A percentile compares a stretch with the other conserved stretches of the same genome.
Conservation (phyloP, 2,797 vertebrate genomes). For the Uromys caudimaculatus region DNA sequence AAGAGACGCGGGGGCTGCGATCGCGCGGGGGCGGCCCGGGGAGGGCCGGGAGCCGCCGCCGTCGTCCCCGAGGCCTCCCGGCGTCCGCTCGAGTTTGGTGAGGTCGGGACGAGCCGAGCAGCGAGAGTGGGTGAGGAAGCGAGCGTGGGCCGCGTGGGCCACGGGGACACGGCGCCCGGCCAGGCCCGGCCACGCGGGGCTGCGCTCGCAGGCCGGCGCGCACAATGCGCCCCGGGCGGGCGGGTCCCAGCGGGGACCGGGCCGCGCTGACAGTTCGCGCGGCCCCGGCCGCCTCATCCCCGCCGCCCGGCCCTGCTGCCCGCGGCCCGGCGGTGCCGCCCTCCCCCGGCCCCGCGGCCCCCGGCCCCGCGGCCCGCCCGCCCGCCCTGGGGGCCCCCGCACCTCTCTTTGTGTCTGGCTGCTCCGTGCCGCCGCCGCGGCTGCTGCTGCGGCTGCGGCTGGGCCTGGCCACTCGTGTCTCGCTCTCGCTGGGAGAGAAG, state of each 20-base stretch:
- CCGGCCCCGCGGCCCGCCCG: slow-evolving; percentile 59
- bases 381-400: slow-evolving; percentile 58
- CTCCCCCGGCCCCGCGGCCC: slow-evolving; percentile 21
- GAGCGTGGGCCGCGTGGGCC: slow-evolving; percentile 52
- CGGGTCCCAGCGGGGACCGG: slow-evolving; percentile 49
- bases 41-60: background rate
- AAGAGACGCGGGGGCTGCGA: background rate
- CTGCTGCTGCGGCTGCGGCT: slow-evolving; percentile 89
- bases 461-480: slow-evolving; percentile 94
- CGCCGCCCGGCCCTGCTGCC: slow-evolving; percentile 51
- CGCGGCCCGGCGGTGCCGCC: slow-evolving; percentile 3
- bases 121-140: slow-evolving; percentile 59
- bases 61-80: background rate
- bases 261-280: slow-evolving; percentile 77
- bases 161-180: background rate
- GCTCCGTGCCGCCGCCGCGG: slow-evolving; percentile 87
- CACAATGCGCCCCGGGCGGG: slow-evolving; percentile 68
- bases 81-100: slow-evolving; percentile 58
- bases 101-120: slow-evolving; percentile 44
- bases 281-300: background rate
- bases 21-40: background rate
- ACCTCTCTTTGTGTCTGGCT: slow-evolving; percentile 82
- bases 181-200: slow-evolving; percentile 53
- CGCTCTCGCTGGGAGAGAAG: slow-evolving; percentile 93
- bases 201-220: slow-evolving; percentile 31